A percentile compares a stretch with the other conserved stretches of the same genome.
These are phyloP conservation scores for Ascaphus truei DNA, from an alignment of 2,113 vertebrate species.

Conservation along the genomic window DNA sequence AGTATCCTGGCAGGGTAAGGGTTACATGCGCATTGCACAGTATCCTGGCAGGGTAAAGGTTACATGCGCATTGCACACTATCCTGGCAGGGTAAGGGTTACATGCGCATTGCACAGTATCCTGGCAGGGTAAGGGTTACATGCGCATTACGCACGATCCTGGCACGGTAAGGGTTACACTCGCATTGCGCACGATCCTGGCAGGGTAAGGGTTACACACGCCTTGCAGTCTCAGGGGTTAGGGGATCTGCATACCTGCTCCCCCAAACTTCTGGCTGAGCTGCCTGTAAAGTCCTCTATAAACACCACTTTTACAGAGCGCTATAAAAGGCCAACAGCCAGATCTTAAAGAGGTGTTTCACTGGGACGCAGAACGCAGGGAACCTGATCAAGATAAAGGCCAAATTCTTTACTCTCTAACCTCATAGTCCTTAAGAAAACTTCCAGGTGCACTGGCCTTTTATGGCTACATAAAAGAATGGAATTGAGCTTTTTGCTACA, in stretches of 20 bases:
- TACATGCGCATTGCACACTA: not conserved
- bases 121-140: too few relatives aligned
- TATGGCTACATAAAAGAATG: conserved; percentile 17
- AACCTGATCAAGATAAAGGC: conserved; percentile 25
- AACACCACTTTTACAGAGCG: conserved; percentile 31
- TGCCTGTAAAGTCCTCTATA: conserved; percentile 36
- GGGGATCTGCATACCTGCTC: conserved; percentile 27
- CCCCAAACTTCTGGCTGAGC: conserved; percentile 29
- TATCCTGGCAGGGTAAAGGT: conserved; percentile 13
- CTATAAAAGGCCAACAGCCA: conserved; percentile 33
- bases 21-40: too few relatives aligned
- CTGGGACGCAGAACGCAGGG: conserved; percentile 22
- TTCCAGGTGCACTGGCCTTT: conserved; percentile 27
- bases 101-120: too few relatives aligned
- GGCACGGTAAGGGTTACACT: too few relatives aligned
- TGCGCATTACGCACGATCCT: too few relatives aligned
- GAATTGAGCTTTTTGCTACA: conserved; percentile 17
- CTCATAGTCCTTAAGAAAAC: conserved; percentile 28
- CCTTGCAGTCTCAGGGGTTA: not conserved
- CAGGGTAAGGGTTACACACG: conserved; percentile 8
- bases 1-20: too few relatives aligned
- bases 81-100: too few relatives aligned
- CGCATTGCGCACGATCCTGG: not conserved
- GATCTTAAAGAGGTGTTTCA: conserved; percentile 36
- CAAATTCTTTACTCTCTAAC: conserved; percentile 31